Base-by-base conservation (phyloP, 2,797 vertebrate genomes). In the Siniperca undulata region DNA sequence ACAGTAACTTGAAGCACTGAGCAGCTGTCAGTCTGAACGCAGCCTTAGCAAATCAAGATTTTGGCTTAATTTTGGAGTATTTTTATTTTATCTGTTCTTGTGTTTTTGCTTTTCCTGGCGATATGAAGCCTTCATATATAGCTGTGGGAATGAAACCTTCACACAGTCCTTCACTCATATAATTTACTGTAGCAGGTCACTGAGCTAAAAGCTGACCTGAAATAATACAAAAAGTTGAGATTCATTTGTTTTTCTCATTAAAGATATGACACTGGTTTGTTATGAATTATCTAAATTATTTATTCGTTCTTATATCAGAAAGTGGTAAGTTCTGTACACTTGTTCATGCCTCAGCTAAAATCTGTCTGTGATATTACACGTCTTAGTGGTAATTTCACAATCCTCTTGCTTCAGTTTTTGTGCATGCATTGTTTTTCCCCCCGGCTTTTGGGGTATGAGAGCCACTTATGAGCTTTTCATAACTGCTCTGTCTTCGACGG, bases 401-500 rank as follows among this genome's bases (percentile, higher is more conserved):
- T 44, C 34, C 36, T 59, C 62, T 73, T 52, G 44, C 44, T 61
- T 56, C 6, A 2, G 19, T 70, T 62, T 73, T 68, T 67, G n/a
- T 60, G 38, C 58, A 65, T 30, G 22, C 68, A 27, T 58, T 78
- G 4, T 58, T 64, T 44, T 27, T 77, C 56, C n/a, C 27, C 4
- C 9, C 5, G 5, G 7, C 22, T 48, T 81, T 81, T 55, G 58
- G 55, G n/a, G 24, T 53, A 17, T 67, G 53, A 80, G 30, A 77
- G 46, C 22, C 30, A 61, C 76, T 87, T 60, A 20, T 58, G 44
- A 56, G 61, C 48, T 74, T 84, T 87, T 86, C 27, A 59, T 70
- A 84, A 86, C 74, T 80, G 77, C 65, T 74, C 70, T 62, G 48
- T 81, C 30, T 82, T 72, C 2, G 36, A 60, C 53, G 14, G 61